These are phyloP conservation scores for Typhlichthys eigenmanni DNA, from an alignment of 2,797 vertebrate genomes.

Conservation along the genomic window DNA sequence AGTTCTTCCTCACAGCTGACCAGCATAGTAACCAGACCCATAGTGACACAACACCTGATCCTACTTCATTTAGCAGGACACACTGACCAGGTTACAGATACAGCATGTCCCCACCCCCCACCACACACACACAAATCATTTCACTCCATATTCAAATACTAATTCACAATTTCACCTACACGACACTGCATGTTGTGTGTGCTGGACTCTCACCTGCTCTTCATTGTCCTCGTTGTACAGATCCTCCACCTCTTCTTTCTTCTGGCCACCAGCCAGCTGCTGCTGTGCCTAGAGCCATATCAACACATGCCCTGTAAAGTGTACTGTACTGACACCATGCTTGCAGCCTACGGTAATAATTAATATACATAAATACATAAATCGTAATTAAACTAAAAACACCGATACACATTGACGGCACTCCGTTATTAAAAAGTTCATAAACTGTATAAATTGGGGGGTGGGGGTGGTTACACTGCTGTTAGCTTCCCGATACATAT, in stretches of 20 bases:
- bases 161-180: too few species aligned
- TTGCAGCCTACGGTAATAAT: too few species aligned
- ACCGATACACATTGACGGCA: too few species aligned
- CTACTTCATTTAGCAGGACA: conserved; percentile 35
- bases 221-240: conserved; percentile 88
- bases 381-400: too few species aligned
- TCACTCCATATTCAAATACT: not conserved
- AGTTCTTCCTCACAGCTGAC: conserved; percentile 16
- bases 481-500: too few species aligned
- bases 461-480: too few species aligned
- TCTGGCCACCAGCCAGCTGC: conserved; percentile 87
- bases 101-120: conserved; percentile 15
- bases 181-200: too few species aligned
- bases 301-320: not conserved
- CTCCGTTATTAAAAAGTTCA: too few species aligned
- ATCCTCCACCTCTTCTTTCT: conserved; percentile 83
- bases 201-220: conserved; percentile 77
- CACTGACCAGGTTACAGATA: conserved; percentile 44
- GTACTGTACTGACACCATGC: too few species aligned
- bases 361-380: too few species aligned
- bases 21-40: conserved; percentile 46
- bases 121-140: conserved; percentile 2
- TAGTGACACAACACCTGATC: conserved; percentile 48
- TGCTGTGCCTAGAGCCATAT: conserved; percentile 82
- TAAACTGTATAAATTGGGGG: too few species aligned